phyloP scores from a whole-genome alignment of 2,797 vertebrate genomes.

The Amphiprion clarkii region DNA sequence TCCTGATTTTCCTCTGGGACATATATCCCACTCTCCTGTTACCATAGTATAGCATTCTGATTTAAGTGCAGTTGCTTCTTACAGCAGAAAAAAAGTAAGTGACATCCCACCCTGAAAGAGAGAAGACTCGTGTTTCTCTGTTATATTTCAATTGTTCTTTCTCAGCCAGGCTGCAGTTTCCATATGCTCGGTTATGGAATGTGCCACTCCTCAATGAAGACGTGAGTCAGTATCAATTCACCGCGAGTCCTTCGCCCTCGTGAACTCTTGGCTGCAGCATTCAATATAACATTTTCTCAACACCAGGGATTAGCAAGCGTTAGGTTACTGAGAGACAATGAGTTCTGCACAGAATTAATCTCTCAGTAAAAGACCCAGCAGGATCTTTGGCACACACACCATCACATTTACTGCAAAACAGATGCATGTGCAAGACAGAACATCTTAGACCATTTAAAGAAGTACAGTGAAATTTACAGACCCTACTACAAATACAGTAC shows the following conservation, averaged over 20 bases:
- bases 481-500: background rate
- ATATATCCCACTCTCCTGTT: background rate
- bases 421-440: conserved; percentile 25
- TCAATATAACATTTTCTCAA: conserved; percentile 59
- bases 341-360: conserved; percentile 33
- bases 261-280: conserved; percentile 36
- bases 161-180: conserved; percentile 46
- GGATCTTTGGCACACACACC: conserved; percentile 12
- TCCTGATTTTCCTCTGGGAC: background rate
- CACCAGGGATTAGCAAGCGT: conserved; percentile 63
- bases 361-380: conserved; percentile 42
- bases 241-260: conserved; percentile 36
- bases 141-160: conserved; percentile 35
- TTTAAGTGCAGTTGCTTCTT: conserved; percentile 17
- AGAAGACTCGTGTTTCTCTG: conserved; percentile 24
- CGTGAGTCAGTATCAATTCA: conserved; percentile 60
- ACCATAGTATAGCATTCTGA: conserved; percentile 15
- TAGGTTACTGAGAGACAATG: conserved; percentile 66
- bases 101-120: conserved; percentile 22
- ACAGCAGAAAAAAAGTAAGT: conserved; percentile 12
- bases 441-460: conserved; percentile 21
- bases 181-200: conserved; percentile 65
- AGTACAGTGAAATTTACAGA: conserved; percentile 18
- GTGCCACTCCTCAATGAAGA: conserved; percentile 65
- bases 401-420: conserved; percentile 15